A percentile compares a stretch with the other conserved stretches of the same genome.
Evolutionary conservation across 2,113 vertebrate genomes (phyloP).

Genomic region (Cyprinodon variegatus): DNA sequence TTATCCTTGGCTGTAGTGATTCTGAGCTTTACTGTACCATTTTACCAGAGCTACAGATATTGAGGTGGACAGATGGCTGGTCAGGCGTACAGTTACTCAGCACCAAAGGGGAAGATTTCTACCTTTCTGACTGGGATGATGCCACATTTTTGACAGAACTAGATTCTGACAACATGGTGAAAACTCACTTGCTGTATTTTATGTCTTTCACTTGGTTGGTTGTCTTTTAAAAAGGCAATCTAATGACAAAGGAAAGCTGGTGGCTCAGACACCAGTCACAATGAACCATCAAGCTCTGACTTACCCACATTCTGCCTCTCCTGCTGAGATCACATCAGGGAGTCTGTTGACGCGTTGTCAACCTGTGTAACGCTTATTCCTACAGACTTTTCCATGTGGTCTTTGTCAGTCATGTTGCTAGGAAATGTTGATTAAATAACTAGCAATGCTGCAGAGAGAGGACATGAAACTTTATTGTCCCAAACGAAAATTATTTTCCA

Average conservation of each 20-base stretch:
- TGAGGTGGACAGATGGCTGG: constrained; percentile 46
- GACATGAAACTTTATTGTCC: no score
- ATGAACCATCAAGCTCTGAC: constrained; percentile 46
- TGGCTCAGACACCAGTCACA: constrained; percentile 33
- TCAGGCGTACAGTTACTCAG: constrained; percentile 36
- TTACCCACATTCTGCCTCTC: constrained; percentile 21
- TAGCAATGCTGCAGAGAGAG: background rate
- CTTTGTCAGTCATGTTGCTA: constrained; percentile 22
- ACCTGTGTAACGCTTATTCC: constrained; percentile 22
- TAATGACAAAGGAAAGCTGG: constrained; percentile 29
- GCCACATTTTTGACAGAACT: constrained; percentile 49
- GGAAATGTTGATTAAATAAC: constrained; percentile 19
- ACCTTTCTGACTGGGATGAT: constrained; percentile 38
- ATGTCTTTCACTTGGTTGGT: constrained; percentile 41
- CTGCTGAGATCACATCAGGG: constrained; percentile 37
- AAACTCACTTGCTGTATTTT: constrained; percentile 12
- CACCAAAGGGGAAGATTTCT: constrained; percentile 27
- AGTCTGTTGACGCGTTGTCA: constrained; percentile 28
- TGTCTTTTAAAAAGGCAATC: constrained; percentile 48
- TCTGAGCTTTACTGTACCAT: constrained; percentile 8
- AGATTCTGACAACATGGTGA: constrained; percentile 19
- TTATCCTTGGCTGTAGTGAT: constrained; percentile 11
- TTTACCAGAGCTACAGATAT: constrained; percentile 17
- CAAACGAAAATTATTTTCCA: no score
- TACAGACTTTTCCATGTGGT: constrained; percentile 24